Percentiles rank a stretch among this genome's conserved stretches.
Evolutionary conservation across 2,113 vertebrate genomes (phyloP).

Genomic region (Paradoxurus hermaphroditus): DNA sequence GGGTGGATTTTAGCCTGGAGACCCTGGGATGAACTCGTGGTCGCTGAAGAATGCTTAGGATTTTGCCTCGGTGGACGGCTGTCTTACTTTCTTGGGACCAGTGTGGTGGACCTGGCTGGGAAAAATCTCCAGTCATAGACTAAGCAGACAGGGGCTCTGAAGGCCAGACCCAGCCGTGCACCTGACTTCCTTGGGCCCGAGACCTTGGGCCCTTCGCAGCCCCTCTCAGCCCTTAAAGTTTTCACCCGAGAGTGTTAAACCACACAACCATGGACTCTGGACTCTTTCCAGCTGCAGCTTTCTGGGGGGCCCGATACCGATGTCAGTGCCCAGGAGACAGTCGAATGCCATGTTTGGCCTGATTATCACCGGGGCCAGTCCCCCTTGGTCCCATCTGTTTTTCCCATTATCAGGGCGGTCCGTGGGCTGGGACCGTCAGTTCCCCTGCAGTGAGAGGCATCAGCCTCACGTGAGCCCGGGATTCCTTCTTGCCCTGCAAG

Average conservation of each 20-base stretch:
- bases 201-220: background rate
- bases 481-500: background rate
- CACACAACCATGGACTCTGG: background rate
- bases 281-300: background rate
- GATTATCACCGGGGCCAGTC: constrained; percentile 18
- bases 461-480: background rate
- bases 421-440: background rate
- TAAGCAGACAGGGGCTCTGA: background rate
- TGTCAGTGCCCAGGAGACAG: background rate
- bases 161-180: background rate
- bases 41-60: background rate
- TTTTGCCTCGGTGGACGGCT: background rate
- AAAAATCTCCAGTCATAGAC: background rate
- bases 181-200: background rate
- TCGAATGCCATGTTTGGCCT: background rate
- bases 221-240: background rate
- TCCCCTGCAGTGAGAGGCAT: background rate
- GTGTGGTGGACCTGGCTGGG: background rate
- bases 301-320: constrained; percentile 41
- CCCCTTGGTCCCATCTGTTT: background rate
- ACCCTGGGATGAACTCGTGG: background rate
- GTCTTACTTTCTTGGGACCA: background rate
- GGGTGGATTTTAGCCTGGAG: background rate
- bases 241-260: background rate
- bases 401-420: background rate